Base-by-base conservation (phyloP, 2,113 vertebrate genomes). In the Connochaetes taurinus region DNA sequence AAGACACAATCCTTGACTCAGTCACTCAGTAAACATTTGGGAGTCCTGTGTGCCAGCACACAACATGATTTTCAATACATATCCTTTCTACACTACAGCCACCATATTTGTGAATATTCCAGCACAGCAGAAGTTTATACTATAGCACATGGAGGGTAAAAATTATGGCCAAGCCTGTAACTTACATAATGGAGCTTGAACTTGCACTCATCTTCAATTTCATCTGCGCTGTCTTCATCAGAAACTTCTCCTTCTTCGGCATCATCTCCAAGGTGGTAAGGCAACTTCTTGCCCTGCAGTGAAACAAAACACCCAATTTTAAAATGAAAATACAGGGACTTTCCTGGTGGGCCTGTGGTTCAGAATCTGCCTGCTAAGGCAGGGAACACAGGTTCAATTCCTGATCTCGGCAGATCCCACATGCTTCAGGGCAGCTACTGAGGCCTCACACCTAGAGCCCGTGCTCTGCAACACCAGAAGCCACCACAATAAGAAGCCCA, bases 181-280 rank as follows among this genome's bases (percentile, higher is more conserved):
- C 99, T 98, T 99, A 99, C 99, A 93, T 99, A 99, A 95, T 99
- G 99, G 95, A 99, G 98, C 96, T 99, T 99, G 47, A 99, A 98
- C 95, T 99, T 99, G 99, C 99, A 99, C 95, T 99, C 99, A 0
- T 99, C 99, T 98, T 99, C 99, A 53, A 99, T 99, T 98, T 99
- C 99, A 98, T 99, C 99, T 15, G 99, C 99, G 0, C 99, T 99
- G 97, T 99, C 99, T 97, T 99, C 99, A 58, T 99, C 99, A 0
- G 99, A 99, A 91, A 99, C 99, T 88, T 99, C 99, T 25, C 99
- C 99, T 98, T 99, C 99, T 97, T 99, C 99, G 0, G 99, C 99
- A 62, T 99, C 99, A 4, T 99, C 99, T 82, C 99, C 99, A 93
- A 99, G 99, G 98, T 99, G 99, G 90, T 98, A 99, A 2, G 99